Base-by-base conservation (phyloP, 2,797 vertebrate genomes). In the Phylloscopus collybita region DNA sequence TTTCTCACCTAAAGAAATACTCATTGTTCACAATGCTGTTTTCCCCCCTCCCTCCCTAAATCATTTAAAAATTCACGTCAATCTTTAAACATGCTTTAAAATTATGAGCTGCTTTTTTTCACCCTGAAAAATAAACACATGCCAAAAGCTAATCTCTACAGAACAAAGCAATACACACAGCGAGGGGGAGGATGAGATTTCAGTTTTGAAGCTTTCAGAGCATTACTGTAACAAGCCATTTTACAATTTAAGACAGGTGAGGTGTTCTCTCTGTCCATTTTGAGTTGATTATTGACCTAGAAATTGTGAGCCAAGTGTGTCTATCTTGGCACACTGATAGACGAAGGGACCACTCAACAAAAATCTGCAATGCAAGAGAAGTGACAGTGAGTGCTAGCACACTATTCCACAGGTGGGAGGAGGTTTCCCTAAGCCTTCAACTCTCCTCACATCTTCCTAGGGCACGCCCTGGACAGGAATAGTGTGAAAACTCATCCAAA, bases 201-300 rank as follows among this genome's bases (percentile, higher is more conserved):
- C 40, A 23, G 13, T 32, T 78, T 78, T 45, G 61, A 79, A 94
- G 64, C 59, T 90, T 95, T 86, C 67, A 61, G 8, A 70, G 42
- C 13, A 72, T 40, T 78, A 40, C 49, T 81, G 25, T 27, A 88
- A 92, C 13, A 45, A 88, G 61, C 67, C n/a, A 53, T 83, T 92
- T 62, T n/a, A 80, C 67, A 65, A 91, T 96, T 95, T 71, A 59
- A 95, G 96, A 87, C 83, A 92, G 42, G 61, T 80, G 92, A 92
- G 75, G 51, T 53, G 45, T 79, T 87, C 57, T 61, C 71, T 84
- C 47, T 23, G 19, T 62, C 59, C 59, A 49, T 75, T 83, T 82
- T 89, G 19, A 85, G 29, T 3, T 83, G 38, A 32, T 45, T 92
- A 66, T 20, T 67, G 66, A 79, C 62, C 86, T 54, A 66, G 61